phyloP scores from a whole-genome alignment of 2,113 vertebrate species.

The Eulemur rufifrons region DNA sequence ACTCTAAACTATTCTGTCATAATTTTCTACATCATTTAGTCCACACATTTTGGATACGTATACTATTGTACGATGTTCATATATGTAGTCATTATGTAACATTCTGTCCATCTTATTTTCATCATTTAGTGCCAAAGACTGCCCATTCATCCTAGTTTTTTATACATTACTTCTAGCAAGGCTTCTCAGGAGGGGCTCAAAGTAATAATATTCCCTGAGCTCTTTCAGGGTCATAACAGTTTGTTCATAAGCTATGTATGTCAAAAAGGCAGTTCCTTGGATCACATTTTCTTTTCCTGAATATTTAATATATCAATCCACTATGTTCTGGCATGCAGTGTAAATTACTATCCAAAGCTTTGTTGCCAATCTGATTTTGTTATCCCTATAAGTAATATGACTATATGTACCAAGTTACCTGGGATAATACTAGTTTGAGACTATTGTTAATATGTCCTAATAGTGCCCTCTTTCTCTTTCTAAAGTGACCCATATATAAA shows the following conservation, averaged over 20 bases:
- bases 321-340: background rate
- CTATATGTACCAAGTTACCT: background rate
- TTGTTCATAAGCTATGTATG: background rate
- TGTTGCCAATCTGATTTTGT: background rate
- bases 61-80: background rate
- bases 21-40: background rate
- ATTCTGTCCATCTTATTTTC: background rate
- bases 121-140: background rate
- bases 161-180: background rate
- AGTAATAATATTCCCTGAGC: background rate
- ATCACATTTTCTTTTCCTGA: background rate
- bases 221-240: background rate
- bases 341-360: background rate
- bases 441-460: background rate
- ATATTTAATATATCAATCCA: background rate
- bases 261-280: background rate
- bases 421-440: background rate
- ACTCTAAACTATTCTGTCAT: background rate
- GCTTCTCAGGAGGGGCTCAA: background rate
- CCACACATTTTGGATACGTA: background rate
- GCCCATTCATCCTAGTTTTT: background rate
- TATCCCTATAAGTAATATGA: background rate
- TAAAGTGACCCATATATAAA: background rate
- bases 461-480: background rate
- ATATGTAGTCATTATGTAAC: too few relatives aligned